These are phyloP conservation scores for Spodoptera exigua DNA, from an alignment of 2,888 invertebrate species.

Conservation along the genomic window DNA sequence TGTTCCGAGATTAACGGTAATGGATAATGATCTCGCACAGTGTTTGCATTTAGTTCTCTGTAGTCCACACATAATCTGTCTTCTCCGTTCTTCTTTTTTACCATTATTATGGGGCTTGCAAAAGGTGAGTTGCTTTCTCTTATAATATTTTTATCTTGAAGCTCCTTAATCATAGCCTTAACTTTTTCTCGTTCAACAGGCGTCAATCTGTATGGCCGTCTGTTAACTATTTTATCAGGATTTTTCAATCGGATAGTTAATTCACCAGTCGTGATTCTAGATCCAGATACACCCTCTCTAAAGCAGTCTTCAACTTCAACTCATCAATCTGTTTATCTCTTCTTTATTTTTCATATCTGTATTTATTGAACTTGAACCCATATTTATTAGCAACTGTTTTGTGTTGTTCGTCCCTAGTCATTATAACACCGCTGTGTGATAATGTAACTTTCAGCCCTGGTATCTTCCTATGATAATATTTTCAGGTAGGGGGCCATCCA, in stretches of 20 bases:
- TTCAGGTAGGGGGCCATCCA: too few relatives aligned
- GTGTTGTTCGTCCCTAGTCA: not conserved
- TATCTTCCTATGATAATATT: not conserved
- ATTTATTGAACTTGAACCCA: not conserved
- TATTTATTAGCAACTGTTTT: not conserved
- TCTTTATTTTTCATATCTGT: not conserved
- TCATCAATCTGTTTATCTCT: not conserved
- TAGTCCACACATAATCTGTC: too few relatives aligned
- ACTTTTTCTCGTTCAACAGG: not conserved
- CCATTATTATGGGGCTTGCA: too few relatives aligned
- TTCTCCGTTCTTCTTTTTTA: too few relatives aligned
- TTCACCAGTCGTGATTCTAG: not conserved
- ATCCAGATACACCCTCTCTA: not conserved
- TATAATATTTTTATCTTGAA: not conserved
- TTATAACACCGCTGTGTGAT: not conserved
- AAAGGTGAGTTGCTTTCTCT: too few relatives aligned
- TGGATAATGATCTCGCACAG: too few relatives aligned
- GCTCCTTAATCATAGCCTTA: not conserved
- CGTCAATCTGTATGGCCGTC: slow-evolving; percentile 1
- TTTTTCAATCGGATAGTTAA: not conserved
- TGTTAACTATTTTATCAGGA: slow-evolving; percentile 1
- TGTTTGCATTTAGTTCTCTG: too few relatives aligned
- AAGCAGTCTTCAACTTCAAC: not conserved
- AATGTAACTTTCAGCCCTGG: not conserved
- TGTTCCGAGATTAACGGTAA: too few relatives aligned